phyloP scores from a whole-genome alignment of 2,797 vertebrate genomes.

The Triplophysa bombifrons region DNA sequence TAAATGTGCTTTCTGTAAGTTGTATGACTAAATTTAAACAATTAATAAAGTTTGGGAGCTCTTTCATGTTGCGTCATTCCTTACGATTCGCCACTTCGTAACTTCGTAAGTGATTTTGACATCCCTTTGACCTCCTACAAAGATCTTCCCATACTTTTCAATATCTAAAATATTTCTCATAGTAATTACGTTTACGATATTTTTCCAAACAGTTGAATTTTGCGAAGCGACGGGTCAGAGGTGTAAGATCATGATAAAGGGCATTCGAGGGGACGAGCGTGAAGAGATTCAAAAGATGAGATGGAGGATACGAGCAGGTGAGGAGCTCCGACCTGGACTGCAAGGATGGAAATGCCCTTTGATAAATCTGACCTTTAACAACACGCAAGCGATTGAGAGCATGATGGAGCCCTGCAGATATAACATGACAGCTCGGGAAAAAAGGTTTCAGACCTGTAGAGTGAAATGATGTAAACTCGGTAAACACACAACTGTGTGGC shows the following conservation, averaged over 20 bases:
- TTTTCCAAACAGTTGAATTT: slow-evolving; percentile 18
- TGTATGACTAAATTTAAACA: too few species aligned
- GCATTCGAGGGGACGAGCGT: background rate
- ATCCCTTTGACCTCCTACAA: slow-evolving; percentile 8
- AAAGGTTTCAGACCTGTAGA: background rate
- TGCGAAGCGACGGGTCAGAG: background rate
- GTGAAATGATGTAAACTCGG: background rate
- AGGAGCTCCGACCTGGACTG: background rate
- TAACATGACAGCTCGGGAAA: slow-evolving; percentile 7
- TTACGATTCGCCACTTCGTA: too few species aligned
- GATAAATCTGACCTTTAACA: slow-evolving; percentile 41
- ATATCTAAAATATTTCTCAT: background rate
- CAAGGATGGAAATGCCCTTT: slow-evolving; percentile 15
- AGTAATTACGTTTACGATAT: background rate
- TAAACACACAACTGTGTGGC: background rate
- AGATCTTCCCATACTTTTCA: slow-evolving; percentile 7
- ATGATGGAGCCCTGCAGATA: slow-evolving; percentile 26
- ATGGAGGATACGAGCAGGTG: slow-evolving; percentile 12
- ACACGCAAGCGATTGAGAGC: background rate
- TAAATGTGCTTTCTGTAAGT: too few species aligned
- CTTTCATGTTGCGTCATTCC: too few species aligned
- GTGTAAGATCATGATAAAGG: background rate
- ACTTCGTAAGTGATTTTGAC: too few species aligned
- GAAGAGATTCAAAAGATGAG: background rate
- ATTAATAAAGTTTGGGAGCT: too few species aligned